Evolutionary conservation across 2,888 invertebrate species (phyloP), one percentile per base, ranked within the genome.

Genomic region (Cheilosia soror): DNA sequence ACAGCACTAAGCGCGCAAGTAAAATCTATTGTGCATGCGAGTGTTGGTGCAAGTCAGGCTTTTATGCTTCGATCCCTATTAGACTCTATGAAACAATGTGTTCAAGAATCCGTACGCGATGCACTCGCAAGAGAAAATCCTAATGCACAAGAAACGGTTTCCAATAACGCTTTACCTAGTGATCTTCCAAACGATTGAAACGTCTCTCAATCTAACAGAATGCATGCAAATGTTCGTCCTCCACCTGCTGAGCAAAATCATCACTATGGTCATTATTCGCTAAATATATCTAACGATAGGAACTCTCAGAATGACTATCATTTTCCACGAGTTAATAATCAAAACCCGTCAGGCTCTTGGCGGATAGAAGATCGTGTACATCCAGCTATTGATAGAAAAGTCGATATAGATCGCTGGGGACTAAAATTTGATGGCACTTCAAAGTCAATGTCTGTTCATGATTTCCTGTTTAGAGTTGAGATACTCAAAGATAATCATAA

Each of bases 381-480:
- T 4, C 29, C 53, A 53, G n/a, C 13, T 42, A 53, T 27, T 11
- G 5, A 27, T 29, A 27, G 13, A 3, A 40, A 60, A 37, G 42
- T 40, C 5, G 57, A 69, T 29, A 20, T 69, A 4, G 42, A 42
- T 37, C 55, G 58, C 42, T 69, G 69, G 69, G 69, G 40, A 25
- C 7, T 60, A 11, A 72, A 72, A 7, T 72, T 33, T 49, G 72
- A 72, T 25, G 72, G 72, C 27, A 49, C 72, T 2, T 27, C n/a
- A 1, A 72, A 72, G 37, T 20, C 72, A 0, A 58, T 72, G 27
- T 49, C 33, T 3, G 49, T 69, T 13, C 42, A 69, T 5, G 55
- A 69, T 27, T 69, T 69, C 31, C 20, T 68, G 27, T 69, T 69
- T 49, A 31, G 72, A 49, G 49, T 58, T 7, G 72, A 72, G 11